Evolutionary conservation across 2,888 invertebrate genomes (phyloP), one percentile per base, ranked within the genome.

Genomic region (Minunthozetes semirufus): DNA sequence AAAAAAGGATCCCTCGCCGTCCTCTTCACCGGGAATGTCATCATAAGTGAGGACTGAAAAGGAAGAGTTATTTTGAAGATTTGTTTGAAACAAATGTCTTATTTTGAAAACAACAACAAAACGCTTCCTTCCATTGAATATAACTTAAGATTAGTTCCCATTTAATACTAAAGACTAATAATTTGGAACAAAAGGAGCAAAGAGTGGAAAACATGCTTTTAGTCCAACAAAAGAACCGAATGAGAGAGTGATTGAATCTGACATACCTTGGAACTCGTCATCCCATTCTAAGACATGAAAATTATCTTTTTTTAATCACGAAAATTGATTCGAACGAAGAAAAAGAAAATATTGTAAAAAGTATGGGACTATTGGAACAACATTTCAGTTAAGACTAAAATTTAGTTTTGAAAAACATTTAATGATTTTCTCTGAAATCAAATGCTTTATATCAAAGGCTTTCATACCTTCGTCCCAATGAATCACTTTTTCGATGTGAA

Each of bases 231-330:
- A 22, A 50, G 50, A 15, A 29, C 27, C 17, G 38, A 72, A 72
- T 50, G n/a, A n/a, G 17, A 50, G 3, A 50, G 50, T 29, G 25
- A 59, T 59, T 8, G 27, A 29, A 27, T 11, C 5, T 56, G 19
- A 80, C 94, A 93, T 94, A 94, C 94, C 94, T 94, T 94, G 93
- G 88, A 94, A 94, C 88, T 94, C 94, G 92, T 94, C 94, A 90
- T 94, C 94, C 94, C 94, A 94, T 88, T 94, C 94, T 93, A 94
- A 75, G 59, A 72, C 70, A 81, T 70, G 71, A 75, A 75, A 75
- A 76, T 77, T 78, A 77, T 77, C 78, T 94, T 94, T 95, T 93
- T 95, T 94, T 63, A 73, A 22, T 68, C 73, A 46, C 17, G 48
- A 46, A 42, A 33, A 25, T 72, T 42, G 56, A 56, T 61, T 72